Percentiles rank a stretch among this genome's conserved stretches.
Conservation (phyloP, 2,888 invertebrate genomes). For the Sesia bembeciformis region DNA sequence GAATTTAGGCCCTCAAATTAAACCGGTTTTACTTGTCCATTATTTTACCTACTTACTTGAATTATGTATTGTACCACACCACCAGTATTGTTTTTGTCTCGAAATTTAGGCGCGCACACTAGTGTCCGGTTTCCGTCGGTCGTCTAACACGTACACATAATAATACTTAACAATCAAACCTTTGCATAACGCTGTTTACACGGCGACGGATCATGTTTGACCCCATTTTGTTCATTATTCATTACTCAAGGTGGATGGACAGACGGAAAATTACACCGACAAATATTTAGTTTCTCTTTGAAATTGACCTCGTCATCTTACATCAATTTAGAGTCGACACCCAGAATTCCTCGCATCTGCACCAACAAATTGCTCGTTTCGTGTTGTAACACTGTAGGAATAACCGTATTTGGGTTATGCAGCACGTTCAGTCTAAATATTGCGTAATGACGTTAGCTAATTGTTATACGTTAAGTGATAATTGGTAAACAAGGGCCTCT, state of each 20-base stretch:
- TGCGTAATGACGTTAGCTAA: constrained; percentile 17
- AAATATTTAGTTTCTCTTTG: neutral
- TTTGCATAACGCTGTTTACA: neutral
- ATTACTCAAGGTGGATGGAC: neutral
- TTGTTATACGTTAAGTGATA: neutral
- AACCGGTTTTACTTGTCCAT: constrained; percentile 35
- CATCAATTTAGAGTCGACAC: no score
- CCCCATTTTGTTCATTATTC: neutral
- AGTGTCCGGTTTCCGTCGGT: neutral
- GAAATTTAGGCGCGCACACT: neutral
- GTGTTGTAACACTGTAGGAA: no score
- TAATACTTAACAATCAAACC: neutral
- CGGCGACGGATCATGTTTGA: neutral
- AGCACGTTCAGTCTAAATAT: constrained; percentile 1
- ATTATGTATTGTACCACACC: neutral
- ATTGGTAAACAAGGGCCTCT: constrained; percentile 24
- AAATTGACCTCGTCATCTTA: no score
- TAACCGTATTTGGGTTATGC: no score
- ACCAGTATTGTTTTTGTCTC: neutral
- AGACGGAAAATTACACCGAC: neutral
- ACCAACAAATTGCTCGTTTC: no score
- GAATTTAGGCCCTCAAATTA: constrained; percentile 2
- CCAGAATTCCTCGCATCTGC: no score
- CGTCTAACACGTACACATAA: neutral
- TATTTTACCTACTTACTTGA: constrained; percentile 1